Evolutionary conservation across 2,797 vertebrate species (phyloP).

Genomic region (Crax fasciolata): DNA sequence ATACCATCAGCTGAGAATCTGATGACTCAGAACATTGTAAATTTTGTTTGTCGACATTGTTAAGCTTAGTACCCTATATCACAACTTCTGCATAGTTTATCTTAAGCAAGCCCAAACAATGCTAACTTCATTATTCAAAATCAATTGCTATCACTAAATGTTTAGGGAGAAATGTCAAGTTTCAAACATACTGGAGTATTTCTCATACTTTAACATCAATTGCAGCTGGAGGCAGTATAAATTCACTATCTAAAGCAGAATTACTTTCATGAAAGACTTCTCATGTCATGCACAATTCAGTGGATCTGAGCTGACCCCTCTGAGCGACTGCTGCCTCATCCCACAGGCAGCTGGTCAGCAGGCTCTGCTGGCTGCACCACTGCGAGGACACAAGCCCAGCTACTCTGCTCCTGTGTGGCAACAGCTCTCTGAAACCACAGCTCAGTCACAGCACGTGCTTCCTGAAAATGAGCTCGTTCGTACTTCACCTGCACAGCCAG

Average conservation of each 20-base stretch:
- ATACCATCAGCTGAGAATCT: constrained; percentile 52
- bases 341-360: neutral
- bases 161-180: neutral
- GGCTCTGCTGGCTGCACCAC: fast-evolving
- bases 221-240: neutral
- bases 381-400: neutral
- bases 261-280: neutral
- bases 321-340: neutral
- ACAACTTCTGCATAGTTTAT: constrained; percentile 7
- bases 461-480: neutral
- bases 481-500: neutral
- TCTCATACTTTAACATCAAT: neutral
- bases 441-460: fast-evolving
- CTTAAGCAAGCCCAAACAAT: constrained; percentile 19
- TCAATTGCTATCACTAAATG: constrained; percentile 23
- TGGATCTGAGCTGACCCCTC: neutral
- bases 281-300: neutral
- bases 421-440: fast-evolving
- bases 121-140: constrained; percentile 21
- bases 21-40: constrained; percentile 32
- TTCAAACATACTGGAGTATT: neutral
- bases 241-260: neutral
- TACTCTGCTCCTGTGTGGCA: fast-evolving
- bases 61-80: neutral
- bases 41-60: neutral